Conservation (phyloP, 2,888 invertebrate species). For the Tenthredo amoena region DNA sequence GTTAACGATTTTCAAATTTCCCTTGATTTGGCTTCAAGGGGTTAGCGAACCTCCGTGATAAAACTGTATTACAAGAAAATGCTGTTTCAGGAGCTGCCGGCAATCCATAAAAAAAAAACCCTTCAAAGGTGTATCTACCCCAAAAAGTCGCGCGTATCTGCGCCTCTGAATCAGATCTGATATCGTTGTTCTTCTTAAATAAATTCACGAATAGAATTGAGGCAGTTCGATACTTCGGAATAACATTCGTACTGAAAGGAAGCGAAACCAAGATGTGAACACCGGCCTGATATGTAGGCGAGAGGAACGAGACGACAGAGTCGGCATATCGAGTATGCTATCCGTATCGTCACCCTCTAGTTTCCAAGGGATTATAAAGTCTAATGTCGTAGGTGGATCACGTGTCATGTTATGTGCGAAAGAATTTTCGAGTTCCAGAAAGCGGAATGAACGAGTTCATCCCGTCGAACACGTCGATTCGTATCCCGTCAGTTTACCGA, state of each 20-base stretch:
- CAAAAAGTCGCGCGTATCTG: background rate
- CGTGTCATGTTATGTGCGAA: constrained; percentile 36
- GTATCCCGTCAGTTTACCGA: background rate
- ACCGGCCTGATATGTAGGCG: background rate
- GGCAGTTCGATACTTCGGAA: background rate
- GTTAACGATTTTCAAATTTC: background rate
- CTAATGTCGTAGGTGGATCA: constrained; percentile 48
- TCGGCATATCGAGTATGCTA: constrained; percentile 35
- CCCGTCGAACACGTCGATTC: constrained; percentile 15
- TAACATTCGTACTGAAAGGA: background rate
- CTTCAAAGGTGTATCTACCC: background rate
- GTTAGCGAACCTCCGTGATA: background rate
- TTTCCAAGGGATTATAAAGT: constrained; percentile 46
- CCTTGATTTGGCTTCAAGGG: background rate
- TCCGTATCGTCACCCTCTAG: constrained; percentile 24
- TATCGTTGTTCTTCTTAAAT: constrained; percentile 7
- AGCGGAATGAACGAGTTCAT: constrained; percentile 25
- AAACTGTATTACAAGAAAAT: background rate
- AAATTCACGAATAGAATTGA: constrained; percentile 34
- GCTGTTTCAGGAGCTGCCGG: background rate
- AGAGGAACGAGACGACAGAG: constrained; percentile 37
- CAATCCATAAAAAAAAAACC: background rate
- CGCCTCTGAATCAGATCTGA: background rate
- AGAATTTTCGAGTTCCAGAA: constrained; percentile 26
- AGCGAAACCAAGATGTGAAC: background rate